Evolutionary conservation across 2,113 vertebrate species (phyloP).

Genomic region (Hyperopisus bebe): DNA sequence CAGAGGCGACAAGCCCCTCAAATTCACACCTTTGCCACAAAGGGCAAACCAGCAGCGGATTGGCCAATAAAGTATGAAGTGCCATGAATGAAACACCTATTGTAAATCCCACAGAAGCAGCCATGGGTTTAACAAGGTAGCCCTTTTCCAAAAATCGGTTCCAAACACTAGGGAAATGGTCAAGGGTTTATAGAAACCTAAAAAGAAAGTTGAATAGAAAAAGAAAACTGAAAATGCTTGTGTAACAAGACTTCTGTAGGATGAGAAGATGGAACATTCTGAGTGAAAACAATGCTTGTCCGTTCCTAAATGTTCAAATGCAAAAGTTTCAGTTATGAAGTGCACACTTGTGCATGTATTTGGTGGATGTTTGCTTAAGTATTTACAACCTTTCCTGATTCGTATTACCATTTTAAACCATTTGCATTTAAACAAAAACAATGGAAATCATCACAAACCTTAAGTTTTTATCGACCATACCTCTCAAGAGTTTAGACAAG

Average conservation of each 20-base stretch:
- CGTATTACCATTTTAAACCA: not conserved
- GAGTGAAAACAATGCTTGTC: not conserved
- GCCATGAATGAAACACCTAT: not conserved
- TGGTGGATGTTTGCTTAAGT: not conserved
- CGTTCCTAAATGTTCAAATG: not conserved
- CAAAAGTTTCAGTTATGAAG: not conserved
- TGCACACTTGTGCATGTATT: not conserved
- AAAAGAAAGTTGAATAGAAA: not conserved
- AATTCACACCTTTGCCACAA: not conserved
- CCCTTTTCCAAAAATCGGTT: not conserved
- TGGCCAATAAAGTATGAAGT: not conserved
- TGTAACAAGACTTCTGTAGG: not conserved
- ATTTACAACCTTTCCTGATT: not conserved
- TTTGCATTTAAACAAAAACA: not conserved
- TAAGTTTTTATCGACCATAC: not conserved
- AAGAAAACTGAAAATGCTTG: not conserved
- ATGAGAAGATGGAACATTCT: not conserved
- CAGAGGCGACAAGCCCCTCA: not conserved
- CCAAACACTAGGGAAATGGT: not conserved
- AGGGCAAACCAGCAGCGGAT: not conserved
- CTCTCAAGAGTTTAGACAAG: not conserved
- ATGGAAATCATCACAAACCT: not conserved
- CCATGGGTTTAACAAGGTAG: not conserved
- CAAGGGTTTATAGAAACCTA: not conserved
- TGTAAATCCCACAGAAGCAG: not conserved